A percentile compares a stretch with the other conserved stretches of the same genome.
Evolutionary conservation across 2,113 vertebrate species (phyloP).

Genomic region (Phaethon lepturus): DNA sequence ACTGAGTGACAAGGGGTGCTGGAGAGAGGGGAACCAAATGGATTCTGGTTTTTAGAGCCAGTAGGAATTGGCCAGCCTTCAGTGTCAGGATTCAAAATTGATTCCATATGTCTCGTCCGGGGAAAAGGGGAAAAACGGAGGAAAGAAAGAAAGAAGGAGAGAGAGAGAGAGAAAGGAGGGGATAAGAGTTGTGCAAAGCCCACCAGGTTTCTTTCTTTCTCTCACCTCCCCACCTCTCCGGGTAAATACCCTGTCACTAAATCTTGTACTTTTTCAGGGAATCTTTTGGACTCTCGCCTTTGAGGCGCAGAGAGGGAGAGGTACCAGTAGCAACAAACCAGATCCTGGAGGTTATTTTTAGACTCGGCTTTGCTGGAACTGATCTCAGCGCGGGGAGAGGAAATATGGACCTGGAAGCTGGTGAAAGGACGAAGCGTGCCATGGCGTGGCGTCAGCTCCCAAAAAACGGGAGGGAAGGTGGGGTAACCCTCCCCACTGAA

Average conservation of each 20-base stretch:
- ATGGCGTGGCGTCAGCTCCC: neutral
- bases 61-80: slow-evolving; percentile 75
- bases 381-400: neutral
- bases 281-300: neutral
- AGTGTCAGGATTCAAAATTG: slow-evolving; percentile 78
- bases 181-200: neutral
- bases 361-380: neutral
- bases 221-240: too few relatives aligned
- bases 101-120: slow-evolving; percentile 78
- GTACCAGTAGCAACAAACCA: neutral
- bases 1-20: slow-evolving; percentile 67
- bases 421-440: neutral
- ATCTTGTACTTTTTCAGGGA: neutral
- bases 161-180: neutral
- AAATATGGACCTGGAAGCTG: neutral
- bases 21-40: slow-evolving; percentile 67
- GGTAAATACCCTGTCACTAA: neutral
- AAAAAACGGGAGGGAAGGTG: accelerated
- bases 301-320: neutral
- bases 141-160: neutral
- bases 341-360: slow-evolving; percentile 5
- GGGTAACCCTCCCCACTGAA: neutral
- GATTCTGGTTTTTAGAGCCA: slow-evolving; percentile 73
- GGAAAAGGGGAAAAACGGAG: neutral
- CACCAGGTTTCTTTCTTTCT: neutral